Base-by-base conservation (phyloP, 1,140 invertebrate genomes). In the Cotesia chilonis region DNA sequence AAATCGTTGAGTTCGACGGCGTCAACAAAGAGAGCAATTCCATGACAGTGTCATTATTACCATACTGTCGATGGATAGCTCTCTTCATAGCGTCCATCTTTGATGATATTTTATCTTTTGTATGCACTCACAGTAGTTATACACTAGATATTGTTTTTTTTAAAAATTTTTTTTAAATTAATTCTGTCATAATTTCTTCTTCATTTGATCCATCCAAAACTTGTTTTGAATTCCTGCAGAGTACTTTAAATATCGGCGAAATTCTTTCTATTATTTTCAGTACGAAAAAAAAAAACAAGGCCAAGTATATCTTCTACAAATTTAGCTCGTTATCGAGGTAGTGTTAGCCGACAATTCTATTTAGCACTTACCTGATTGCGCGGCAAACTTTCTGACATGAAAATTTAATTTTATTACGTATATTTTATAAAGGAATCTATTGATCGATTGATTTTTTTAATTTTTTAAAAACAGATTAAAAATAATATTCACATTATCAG, bases 41-140 rank as follows among this genome's bases (percentile, higher is more conserved):
- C 89, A 90, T 90, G 89, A 90, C 89, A 90, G 89, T 90, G 85
- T 88, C 79, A 84, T 82, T 76, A 82, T 83, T 84, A 86, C 89
- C 89, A 88, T 89, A 90, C 89, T 90, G 89, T 90, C 89, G 88
- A 90, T 90, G 89, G 89, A 90, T 90, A 90, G 89, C 89, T 90
- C 89, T 90, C 89, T 90, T 90, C 83, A 89, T 89, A 89, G 89
- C 86, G 77, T 84, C 78, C 83, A 84, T 88, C 87, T 83, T 68
- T 72, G 17, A 51, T 70, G 51, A 6, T 38, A 64, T 57, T 9
- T 68, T 54, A 54, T 35, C 68, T 28, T 28, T 68, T 68, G 59
- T 28, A 28, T 20, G 9, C 5, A 37, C 14, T 57, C 7, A n/a
- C 17, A 20, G 4, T 54, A 64, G 4, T 20, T 52, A 67, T 51